These are phyloP conservation scores for Drosophila oshimai DNA, from an alignment of 1,140 invertebrate genomes.

Conservation along the genomic window DNA sequence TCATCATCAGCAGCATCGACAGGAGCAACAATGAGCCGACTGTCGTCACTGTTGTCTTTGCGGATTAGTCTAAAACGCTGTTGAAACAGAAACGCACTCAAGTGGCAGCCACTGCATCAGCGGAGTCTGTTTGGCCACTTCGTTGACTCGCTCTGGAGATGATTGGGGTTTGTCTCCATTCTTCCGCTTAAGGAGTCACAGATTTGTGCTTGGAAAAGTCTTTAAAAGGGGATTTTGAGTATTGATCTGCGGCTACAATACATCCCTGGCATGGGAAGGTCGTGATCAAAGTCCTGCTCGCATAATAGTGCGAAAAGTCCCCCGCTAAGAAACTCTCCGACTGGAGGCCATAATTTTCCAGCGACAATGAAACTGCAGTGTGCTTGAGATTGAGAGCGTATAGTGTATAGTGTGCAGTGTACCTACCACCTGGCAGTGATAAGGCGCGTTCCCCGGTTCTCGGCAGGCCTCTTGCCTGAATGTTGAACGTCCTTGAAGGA, in stretches of 20 bases:
- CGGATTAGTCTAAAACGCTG: constrained; percentile 64
- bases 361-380: neutral
- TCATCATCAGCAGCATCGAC: constrained; percentile 8
- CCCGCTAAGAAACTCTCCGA: too few species aligned
- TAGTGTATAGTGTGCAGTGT: too few species aligned
- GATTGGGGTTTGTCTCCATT: constrained; percentile 29
- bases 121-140: constrained; percentile 19
- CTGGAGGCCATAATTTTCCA: neutral
- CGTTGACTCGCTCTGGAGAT: constrained; percentile 14
- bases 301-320: too few species aligned
- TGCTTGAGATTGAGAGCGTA: too few species aligned
- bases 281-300: neutral
- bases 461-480: neutral
- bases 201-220: too few species aligned
- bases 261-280: too few species aligned
- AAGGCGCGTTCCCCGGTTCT: constrained; percentile 13
- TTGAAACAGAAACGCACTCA: constrained; percentile 66
- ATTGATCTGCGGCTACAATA: too few species aligned
- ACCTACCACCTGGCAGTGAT: constrained; percentile 10
- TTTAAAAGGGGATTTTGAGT: too few species aligned
- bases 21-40: constrained; percentile 4
- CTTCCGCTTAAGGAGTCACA: too few species aligned
- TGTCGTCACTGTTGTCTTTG: constrained; percentile 60
- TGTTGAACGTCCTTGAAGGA: constrained; percentile 47
- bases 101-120: constrained; percentile 56